Base-by-base conservation (phyloP, 2,113 vertebrate species). In the Tachycineta bicolor region DNA sequence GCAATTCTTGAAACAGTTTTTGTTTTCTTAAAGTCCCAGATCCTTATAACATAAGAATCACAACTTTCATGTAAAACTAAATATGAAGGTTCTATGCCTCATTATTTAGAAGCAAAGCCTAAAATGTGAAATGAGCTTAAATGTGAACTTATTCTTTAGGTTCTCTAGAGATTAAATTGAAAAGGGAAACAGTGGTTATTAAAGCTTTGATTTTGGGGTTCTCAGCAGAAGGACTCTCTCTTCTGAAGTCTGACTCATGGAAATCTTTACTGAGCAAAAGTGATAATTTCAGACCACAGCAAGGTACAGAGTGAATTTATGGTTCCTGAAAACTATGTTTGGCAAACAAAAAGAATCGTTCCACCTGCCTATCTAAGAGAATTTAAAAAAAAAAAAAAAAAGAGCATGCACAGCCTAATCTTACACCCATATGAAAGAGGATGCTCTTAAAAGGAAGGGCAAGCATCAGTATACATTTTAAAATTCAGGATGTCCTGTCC, bases 41-140 rank as follows among this genome's bases (percentile, higher is more conserved):
- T 67, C 47, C 28, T 83, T 74, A 31, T 19, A 80, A 60, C 23
- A 5, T 55, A 83, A 75, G 79, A 64, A 89, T 92, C 56, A 69
- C 68, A 95, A 17, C 47, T 87, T 91, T 75, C 90, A 86, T 14
- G 19, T 37, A 84, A 94, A 93, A 96, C 47, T 86, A 90, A 94
- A 47, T 52, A 67, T 2, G 3, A 80, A 87, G 10, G 62, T 81
- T 88, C 50, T 91, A 31, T 50, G 29, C 34, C 47, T 83, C 52
- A 53, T 65, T 85, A 71, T 86, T 56, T 90, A 84, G 69, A 80
- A 83, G 52, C 23, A 86, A 92, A 75, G 10, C 12, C 64, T 92
- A 74, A 90, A 95, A 71, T 34, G n/a, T 68, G 52, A 78, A 68
- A 59, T 75, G 79, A 89, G 41, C 68, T 75, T 63, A 92, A 90